Conservation (phyloP, 2,113 vertebrate genomes). For the Upupa epops region DNA sequence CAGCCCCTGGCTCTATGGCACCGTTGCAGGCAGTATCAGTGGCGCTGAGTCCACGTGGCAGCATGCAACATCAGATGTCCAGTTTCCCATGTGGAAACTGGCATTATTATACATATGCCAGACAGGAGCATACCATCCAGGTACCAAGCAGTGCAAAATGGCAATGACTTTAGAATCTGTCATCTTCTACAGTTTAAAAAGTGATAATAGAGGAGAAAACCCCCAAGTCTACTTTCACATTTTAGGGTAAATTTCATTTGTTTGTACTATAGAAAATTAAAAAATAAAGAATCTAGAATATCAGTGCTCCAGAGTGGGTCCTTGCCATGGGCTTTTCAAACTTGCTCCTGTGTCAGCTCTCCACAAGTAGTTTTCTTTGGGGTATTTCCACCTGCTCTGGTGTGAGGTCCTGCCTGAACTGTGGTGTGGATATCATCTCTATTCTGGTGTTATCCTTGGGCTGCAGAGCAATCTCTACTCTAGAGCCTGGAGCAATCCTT, state of each 20-base stretch:
- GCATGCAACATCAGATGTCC: background rate
- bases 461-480: too few relatives aligned
- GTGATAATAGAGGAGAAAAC: background rate
- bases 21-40: background rate
- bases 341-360: too few relatives aligned
- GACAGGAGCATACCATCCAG: background rate
- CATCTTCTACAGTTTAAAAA: background rate
- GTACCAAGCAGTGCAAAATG: background rate
- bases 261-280: too few relatives aligned
- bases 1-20: background rate
- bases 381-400: too few relatives aligned
- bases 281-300: background rate
- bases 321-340: too few relatives aligned
- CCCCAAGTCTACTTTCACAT: background rate
- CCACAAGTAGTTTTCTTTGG: too few relatives aligned
- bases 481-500: too few relatives aligned
- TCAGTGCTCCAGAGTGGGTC: too few relatives aligned
- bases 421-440: too few relatives aligned
- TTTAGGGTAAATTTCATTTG: background rate
- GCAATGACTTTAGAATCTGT: background rate
- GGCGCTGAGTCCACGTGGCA: background rate
- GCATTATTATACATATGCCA: background rate
- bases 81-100: background rate
- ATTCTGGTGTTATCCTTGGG: too few relatives aligned
- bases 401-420: too few relatives aligned